Conservation (phyloP, 1,140 invertebrate species). For the Micrasema longulum region DNA sequence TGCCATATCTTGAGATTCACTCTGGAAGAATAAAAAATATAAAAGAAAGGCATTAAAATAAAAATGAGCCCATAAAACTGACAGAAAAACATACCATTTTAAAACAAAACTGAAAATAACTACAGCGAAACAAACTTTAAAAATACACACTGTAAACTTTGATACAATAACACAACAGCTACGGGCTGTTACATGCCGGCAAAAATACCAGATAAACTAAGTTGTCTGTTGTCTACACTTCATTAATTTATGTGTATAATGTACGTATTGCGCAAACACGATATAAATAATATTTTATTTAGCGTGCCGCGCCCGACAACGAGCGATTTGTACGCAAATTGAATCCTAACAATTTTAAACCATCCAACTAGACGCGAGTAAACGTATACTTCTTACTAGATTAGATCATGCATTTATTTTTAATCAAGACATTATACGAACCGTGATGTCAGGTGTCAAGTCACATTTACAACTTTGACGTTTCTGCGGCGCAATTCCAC, state of each 20-base stretch:
- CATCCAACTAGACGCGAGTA: background rate
- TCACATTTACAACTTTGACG: conserved; percentile 33
- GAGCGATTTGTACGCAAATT: conserved; percentile 24
- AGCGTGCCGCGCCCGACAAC: conserved; percentile 33
- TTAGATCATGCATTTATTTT: conserved; percentile 45
- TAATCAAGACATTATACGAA: conserved; percentile 32
- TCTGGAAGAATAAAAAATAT: conserved; percentile 34
- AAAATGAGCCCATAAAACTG: conserved; percentile 6
- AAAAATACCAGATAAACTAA: conserved; percentile 33
- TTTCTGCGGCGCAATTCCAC: conserved; percentile 11
- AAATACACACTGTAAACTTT: background rate
- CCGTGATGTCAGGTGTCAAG: conserved; percentile 41
- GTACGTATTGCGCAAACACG: conserved; percentile 16
- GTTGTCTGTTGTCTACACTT: too few species aligned
- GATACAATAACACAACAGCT: too few species aligned
- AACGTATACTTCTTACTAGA: conserved; percentile 14
- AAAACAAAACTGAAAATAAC: conserved; percentile 8
- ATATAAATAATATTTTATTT: conserved; percentile 37
- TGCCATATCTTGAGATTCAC: conserved; percentile 52
- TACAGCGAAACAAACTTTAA: conserved; percentile 32
- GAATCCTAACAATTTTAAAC: conserved; percentile 22
- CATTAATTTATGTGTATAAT: too few species aligned
- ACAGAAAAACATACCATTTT: conserved; percentile 31
- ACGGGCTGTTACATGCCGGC: conserved; percentile 5
- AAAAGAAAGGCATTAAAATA: conserved; percentile 1